Base-by-base conservation (phyloP, 2,113 vertebrate species). In the Rhagologus leucostigma region DNA sequence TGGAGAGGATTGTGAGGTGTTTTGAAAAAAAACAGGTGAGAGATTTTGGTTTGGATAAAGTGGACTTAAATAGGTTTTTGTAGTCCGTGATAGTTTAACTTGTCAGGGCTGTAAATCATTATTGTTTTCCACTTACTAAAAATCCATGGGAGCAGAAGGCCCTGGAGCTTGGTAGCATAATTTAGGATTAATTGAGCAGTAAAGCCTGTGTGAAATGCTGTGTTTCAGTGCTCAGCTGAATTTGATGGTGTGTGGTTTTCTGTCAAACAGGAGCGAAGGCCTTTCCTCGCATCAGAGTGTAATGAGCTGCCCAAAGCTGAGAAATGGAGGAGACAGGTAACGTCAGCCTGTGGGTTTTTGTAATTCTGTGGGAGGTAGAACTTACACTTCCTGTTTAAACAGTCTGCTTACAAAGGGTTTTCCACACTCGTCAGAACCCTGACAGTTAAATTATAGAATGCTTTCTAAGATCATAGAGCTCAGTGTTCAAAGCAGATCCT, bases 261-360 rank as follows among this genome's bases (percentile, higher is more conserved):
- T 96, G 70, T 52, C 39, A 39, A 35, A 69, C 94, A 99, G 99
- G 99, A 99, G 29, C 97, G 99, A 93, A 98, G 99, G 79, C 99
- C 99, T 4, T 99, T 99, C 77, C 98, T 99, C 47, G 99, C 99
- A 0, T 99, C 99, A 1, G 99, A 99, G 94, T 99, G 99, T 44
- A 98, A 97, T 26, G 99, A 99, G 33, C 97, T 99, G 71, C 99
- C 99, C 7, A 99, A 99, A 98, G 99, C 99, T 20, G 99, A 99
- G 97, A 99, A 99, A 35, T 99, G 99, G 99, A 98, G 99, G 81
- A 95, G 99, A 47, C 99, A 99, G 99, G 99, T 99, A 95, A 89
- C 22, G 49, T 1, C 67, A 83, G 1, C 57, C n/a, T 42, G 7
- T 10, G 15, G 29, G 4, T 23, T 46, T 42, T 46, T 35, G 19